Conservation (phyloP, 2,888 invertebrate genomes). For the Lordiphosa fenestrarum region DNA sequence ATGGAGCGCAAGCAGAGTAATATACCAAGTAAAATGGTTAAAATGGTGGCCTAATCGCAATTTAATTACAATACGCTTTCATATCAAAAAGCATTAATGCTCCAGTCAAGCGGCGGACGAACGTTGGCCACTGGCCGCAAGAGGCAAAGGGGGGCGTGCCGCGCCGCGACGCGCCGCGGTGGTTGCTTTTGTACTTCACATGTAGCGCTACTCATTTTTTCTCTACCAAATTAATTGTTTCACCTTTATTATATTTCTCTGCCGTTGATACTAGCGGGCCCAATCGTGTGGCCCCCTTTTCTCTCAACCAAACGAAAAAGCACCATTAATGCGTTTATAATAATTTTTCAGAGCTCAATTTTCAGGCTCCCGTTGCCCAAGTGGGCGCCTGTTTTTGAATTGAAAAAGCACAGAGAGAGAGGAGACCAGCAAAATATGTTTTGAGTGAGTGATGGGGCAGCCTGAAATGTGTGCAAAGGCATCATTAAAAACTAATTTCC, state of each 20-base stretch:
- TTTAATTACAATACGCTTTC: slow-evolving; percentile 79
- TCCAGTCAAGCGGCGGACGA: slow-evolving; percentile 23
- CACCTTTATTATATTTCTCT: slow-evolving; percentile 66
- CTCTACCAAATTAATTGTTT: slow-evolving; percentile 63
- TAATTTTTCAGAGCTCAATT: slow-evolving; percentile 66
- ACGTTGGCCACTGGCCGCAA: neutral
- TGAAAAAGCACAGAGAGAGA: neutral
- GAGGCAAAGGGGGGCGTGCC: slow-evolving; percentile 34
- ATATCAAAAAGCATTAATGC: slow-evolving; percentile 75
- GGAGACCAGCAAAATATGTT: slow-evolving; percentile 1
- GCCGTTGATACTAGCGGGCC: slow-evolving; percentile 50
- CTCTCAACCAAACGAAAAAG: slow-evolving; percentile 17
- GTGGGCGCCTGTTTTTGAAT: slow-evolving; percentile 25
- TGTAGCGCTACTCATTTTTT: slow-evolving; percentile 55
- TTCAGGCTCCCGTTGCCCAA: slow-evolving; percentile 26
- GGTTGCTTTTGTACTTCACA: slow-evolving; percentile 32
- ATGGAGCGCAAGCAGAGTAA: slow-evolving; percentile 60
- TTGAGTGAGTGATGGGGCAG: slow-evolving; percentile 51
- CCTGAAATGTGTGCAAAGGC: slow-evolving; percentile 66
- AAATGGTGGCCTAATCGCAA: slow-evolving; percentile 81
- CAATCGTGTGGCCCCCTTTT: neutral
- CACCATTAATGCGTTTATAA: slow-evolving; percentile 76
- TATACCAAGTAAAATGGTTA: slow-evolving; percentile 70
- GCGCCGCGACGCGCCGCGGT: slow-evolving; percentile 36
- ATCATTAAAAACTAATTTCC: slow-evolving; percentile 72